Base-by-base conservation (phyloP, 2,888 invertebrate species). In the Thymelicus acteon region DNA sequence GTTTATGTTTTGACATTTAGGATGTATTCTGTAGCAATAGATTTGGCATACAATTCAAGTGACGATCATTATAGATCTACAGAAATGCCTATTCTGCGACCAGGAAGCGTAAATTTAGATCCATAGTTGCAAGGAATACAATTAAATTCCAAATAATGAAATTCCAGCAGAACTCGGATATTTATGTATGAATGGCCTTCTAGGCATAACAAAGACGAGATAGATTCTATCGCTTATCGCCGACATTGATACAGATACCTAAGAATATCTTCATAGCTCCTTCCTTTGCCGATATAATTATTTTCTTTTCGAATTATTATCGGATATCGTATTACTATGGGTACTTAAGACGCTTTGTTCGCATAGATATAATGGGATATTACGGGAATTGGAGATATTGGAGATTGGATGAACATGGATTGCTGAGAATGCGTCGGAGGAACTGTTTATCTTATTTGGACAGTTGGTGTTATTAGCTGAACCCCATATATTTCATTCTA, bases 261-360 rank as follows among this genome's bases (percentile, higher is more conserved):
- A 58, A 62, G 40, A 57, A 65, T 49, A 64, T 58, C 47, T 49
- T 70, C 37, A 58, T 48, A 40, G 19, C 49, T 67, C 49, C 58
- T 49, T 58, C 60, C 39, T 64, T 65, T 65, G 52, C 52, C 40
- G 64, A 65, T 60, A 64, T 70, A 70, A 70, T 70, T 70, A 70
- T 70, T 70, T 69, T 52, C 70, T 70, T 60, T 70, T 54, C 70
- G 60, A 64, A 70, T 70, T 70, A 70, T 65, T 64, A 70, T 70
- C 60, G 64, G 60, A 70, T 70, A 70, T 52, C 49, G 60, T 60
- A 60, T 60, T 65, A 70, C 49, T 65, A 70, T 52, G 64, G 64
- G 60, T 65, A 70, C 64, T 70, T 70, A 60, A 60, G 64, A 47
- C 13, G 40, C 60, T 65, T 70, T 70, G 63, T 70, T 65, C 60